Conservation (phyloP, 2,113 vertebrate species). For the Clarias magur region DNA sequence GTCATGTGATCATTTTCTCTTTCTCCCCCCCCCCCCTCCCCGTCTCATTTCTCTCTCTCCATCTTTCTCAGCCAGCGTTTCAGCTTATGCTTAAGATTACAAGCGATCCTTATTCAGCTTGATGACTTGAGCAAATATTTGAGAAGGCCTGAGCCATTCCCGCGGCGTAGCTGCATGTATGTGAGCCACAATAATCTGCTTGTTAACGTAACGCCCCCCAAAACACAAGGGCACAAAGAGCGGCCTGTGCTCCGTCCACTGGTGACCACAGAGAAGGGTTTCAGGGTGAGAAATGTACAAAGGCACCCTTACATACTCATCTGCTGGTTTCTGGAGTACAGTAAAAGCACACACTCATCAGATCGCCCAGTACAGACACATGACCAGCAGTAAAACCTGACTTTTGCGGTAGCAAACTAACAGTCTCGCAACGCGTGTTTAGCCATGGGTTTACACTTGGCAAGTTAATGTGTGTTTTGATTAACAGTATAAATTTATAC, state of each 20-base stretch:
- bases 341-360: slow-evolving; percentile 14
- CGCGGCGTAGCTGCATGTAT: slow-evolving; percentile 30
- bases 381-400: background rate
- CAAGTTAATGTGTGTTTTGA: background rate
- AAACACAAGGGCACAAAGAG: slow-evolving; percentile 59
- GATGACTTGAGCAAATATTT: slow-evolving; percentile 59
- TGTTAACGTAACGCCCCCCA: slow-evolving; percentile 17
- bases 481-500: background rate
- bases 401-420: background rate
- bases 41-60: background rate
- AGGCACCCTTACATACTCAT: background rate
- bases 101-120: slow-evolving; percentile 23
- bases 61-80: background rate
- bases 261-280: slow-evolving; percentile 38
- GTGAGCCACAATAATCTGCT: slow-evolving; percentile 27
- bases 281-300: background rate
- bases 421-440: background rate
- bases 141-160: background rate
- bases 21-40: background rate
- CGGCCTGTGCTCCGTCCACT: slow-evolving; percentile 63
- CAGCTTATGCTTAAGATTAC: background rate
- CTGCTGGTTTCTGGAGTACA: background rate
- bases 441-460: background rate
- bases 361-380: background rate
- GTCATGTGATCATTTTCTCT: background rate